Base-by-base conservation (phyloP, 2,888 invertebrate species). In the Clivina fossor region DNA sequence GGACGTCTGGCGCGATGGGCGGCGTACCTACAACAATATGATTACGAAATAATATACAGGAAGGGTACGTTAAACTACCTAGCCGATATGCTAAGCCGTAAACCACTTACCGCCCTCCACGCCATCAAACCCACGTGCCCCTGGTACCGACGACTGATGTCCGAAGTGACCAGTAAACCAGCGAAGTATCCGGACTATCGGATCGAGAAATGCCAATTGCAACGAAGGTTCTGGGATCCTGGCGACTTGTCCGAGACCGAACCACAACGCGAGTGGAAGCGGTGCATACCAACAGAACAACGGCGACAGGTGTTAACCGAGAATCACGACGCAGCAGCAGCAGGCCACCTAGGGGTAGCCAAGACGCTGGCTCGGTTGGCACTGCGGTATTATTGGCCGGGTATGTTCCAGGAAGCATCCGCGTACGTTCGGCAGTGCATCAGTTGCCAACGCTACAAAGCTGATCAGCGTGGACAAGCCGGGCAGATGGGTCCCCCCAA, bases 341-440 rank as follows among this genome's bases (percentile, higher is more conserved):
- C 60, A 0, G 60, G 56, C 1, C 61, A 63, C 38, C 28, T 59
- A 3, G 61, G 58, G 1, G 44, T 57, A 2, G 26, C 30, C 2
- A 63, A 63, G 37, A 62, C 61, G 4, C 24, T 57, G 5, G 33
- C 26, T 3, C 38, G 55, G 7, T 7, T 63, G n/a, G 33, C 53
- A 2, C 33, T 38, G 8, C 30, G 35, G 2, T 63, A 60, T 33
- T 58, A 61, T 49, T 62, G 62, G 61, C 56, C 61, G 7, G 44
- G 48, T 22, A 66, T 53, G 59, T 33, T 3, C 5, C 37, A 18
- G 20, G 50, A 63, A 8, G 40, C 33, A 20, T 24, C 40, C 1
- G 11, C 13, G 4, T 57, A 57, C 46, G 61, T 66, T 3, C 7
- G 33, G n/a, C n/a, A 13, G 4, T 46, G 46, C 33, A 1, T 13